phyloP scores from a whole-genome alignment of 2,888 invertebrate genomes.

The Tenodera sinensis region DNA sequence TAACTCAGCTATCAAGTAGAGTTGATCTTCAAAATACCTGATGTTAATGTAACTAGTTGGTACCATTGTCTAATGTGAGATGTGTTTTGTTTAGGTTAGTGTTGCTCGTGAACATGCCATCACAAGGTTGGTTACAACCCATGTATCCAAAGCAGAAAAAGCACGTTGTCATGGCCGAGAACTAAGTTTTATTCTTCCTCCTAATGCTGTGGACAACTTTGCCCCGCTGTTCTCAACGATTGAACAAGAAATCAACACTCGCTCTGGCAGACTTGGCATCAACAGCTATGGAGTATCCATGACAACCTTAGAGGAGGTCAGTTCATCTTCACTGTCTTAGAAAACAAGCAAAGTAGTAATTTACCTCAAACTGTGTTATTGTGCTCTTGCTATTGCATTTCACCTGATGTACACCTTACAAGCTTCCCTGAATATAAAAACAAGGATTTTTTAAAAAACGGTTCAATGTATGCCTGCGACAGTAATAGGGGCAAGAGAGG shows the following conservation, averaged over 20 bases:
- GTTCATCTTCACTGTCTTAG: not conserved
- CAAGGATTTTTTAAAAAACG: no score
- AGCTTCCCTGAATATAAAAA: no score
- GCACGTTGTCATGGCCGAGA: slow-evolving; percentile 74
- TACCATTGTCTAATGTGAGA: no score
- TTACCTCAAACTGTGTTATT: no score
- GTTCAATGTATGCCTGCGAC: no score
- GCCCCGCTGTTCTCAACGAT: slow-evolving; percentile 72
- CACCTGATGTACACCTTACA: no score
- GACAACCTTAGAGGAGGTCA: slow-evolving; percentile 77
- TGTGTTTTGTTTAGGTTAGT: slow-evolving; percentile 48
- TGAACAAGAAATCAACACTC: slow-evolving; percentile 66
- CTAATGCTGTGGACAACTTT: slow-evolving; percentile 73
- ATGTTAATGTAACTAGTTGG: no score
- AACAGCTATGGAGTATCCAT: slow-evolving; percentile 83
- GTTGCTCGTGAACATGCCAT: slow-evolving; percentile 65
- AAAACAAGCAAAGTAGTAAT: no score
- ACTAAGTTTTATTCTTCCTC: slow-evolving; percentile 75
- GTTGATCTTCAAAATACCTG: no score
- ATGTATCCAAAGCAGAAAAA: slow-evolving; percentile 70
- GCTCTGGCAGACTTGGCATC: slow-evolving; percentile 65
- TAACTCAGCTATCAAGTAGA: no score
- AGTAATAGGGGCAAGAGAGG: no score
- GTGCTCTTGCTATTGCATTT: no score
- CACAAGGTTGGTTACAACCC: slow-evolving; percentile 61